Base-by-base conservation (phyloP, 2,113 vertebrate genomes). In the Hemicordylus capensis region DNA sequence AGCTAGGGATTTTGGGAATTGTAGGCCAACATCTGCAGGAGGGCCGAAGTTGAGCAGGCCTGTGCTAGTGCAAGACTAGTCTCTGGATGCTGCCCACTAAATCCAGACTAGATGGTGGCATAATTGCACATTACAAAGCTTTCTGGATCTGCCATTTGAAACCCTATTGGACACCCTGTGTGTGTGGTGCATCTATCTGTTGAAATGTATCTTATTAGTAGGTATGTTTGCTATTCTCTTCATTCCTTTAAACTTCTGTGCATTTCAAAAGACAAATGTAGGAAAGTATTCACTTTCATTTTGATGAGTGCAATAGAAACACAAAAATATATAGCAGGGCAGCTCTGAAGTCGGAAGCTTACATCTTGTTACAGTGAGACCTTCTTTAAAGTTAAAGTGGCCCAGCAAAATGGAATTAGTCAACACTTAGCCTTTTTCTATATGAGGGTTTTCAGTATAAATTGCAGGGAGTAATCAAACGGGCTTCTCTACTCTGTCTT, bases 221-320 rank as follows among this genome's bases (percentile, higher is more conserved):
- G 51, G 51, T 6, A 14, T 22, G 48, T 78, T 1, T 26, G 20
- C 26, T n/a, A 79, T 39, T 89, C 22, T 44, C 24, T 39, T 20
- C 10, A 2, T 0, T 0, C 0, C n/a, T 66, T 86, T 34, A 64
- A 59, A 86, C 42, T 12, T 75, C 44, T 7, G 0, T 0, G 0
- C 34, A 26, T 0, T 76, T 66, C 26, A 48, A 5, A 17, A n/a
- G n/a, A n/a, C n/a, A n/a, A 78, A 63, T 17, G 26, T 17, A 61
- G 22, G 6, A 14, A 42, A 42, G 37, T 20, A 34, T 19, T 63
- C 51, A 63, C 26, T 34, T 64, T 89, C 61, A 24, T 88, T 42
- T 88, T 31, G 15, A 73, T 48, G 20, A 70, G 1, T 0, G 34
- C 26, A 6, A 67, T 56, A 84, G 82, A 37, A 0, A 0, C 58